These are phyloP conservation scores for Phrynocephalus forsythii DNA, from an alignment of 2,797 vertebrate genomes.

Conservation along the genomic window DNA sequence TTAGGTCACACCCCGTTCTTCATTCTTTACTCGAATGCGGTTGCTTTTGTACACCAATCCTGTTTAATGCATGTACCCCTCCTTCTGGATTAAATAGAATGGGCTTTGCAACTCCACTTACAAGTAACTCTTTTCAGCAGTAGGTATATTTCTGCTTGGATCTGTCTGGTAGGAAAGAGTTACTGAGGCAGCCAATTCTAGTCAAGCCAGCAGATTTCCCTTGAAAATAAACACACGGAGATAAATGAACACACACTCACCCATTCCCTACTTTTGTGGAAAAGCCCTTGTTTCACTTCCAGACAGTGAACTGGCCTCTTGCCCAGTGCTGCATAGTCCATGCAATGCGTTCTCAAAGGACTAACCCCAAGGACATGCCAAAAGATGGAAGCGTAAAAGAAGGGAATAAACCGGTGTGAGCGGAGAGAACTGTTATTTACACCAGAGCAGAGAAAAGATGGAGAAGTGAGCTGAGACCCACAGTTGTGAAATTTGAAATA, in stretches of 20 bases:
- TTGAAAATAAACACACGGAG: slow-evolving; percentile 23
- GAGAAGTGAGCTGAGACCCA: slow-evolving; percentile 18
- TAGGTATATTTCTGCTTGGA: accelerated
- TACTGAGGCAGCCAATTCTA: slow-evolving; percentile 39
- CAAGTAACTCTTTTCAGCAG: background rate
- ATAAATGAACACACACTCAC: slow-evolving; percentile 1
- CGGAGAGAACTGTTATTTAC: slow-evolving; percentile 51
- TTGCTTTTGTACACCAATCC: background rate
- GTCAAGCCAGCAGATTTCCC: slow-evolving; percentile 19
- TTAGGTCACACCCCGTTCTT: no score
- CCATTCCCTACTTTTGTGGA: slow-evolving; percentile 21
- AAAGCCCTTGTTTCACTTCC: slow-evolving; percentile 67
- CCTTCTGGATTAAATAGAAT: background rate
- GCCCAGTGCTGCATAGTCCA: slow-evolving; percentile 68
- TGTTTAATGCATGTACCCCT: background rate
- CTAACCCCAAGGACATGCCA: slow-evolving; percentile 66
- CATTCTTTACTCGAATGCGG: background rate
- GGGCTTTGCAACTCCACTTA: background rate
- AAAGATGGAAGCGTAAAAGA: slow-evolving; percentile 67
- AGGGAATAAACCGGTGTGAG: slow-evolving; percentile 50
- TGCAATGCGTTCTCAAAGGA: slow-evolving; percentile 70
- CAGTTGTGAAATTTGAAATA: slow-evolving; percentile 60
- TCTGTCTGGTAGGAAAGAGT: slow-evolving; percentile 54
- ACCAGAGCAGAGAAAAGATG: slow-evolving; percentile 61
- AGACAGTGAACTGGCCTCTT: slow-evolving; percentile 64